phyloP scores from a whole-genome alignment of 1,140 invertebrate species.

The Oncopeltus fasciatus region DNA sequence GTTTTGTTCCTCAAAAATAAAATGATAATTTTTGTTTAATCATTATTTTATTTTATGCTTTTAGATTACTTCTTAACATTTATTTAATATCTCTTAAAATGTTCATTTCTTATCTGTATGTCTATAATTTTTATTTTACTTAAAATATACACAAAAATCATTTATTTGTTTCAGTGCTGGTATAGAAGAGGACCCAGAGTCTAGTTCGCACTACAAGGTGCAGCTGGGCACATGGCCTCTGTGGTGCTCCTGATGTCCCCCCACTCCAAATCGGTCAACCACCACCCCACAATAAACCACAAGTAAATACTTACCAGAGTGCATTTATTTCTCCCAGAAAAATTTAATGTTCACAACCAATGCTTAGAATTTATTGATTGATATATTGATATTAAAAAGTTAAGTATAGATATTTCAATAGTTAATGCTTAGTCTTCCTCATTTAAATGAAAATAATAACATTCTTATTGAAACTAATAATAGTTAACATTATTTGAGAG shows the following conservation, averaged over 20 bases:
- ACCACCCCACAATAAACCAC: slow-evolving; percentile 39
- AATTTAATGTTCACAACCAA: no score
- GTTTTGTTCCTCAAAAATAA: neutral
- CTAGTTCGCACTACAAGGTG: slow-evolving; percentile 50
- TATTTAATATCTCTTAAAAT: neutral
- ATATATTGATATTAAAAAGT: no score
- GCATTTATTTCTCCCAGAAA: no score
- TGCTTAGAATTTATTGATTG: no score
- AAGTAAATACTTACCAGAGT: slow-evolving; percentile 11
- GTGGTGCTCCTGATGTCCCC: slow-evolving; percentile 91
- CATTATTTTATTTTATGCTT: neutral
- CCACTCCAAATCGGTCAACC: slow-evolving; percentile 41
- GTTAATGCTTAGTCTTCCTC: no score
- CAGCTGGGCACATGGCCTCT: slow-evolving; percentile 94
- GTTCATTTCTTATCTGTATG: neutral
- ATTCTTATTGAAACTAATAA: no score
- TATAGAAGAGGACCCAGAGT: slow-evolving; percentile 22
- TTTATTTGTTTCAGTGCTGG: slow-evolving; percentile 20
- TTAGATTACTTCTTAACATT: slow-evolving; percentile 10
- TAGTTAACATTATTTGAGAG: no score
- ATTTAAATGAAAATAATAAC: no score
- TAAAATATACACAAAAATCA: slow-evolving; percentile 4
- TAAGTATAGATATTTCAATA: no score
- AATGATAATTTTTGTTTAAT: neutral
- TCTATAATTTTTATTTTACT: neutral